These are phyloP conservation scores for Stenopsyche tienmushanensis DNA, from an alignment of 1,140 invertebrate species.

Conservation along the genomic window DNA sequence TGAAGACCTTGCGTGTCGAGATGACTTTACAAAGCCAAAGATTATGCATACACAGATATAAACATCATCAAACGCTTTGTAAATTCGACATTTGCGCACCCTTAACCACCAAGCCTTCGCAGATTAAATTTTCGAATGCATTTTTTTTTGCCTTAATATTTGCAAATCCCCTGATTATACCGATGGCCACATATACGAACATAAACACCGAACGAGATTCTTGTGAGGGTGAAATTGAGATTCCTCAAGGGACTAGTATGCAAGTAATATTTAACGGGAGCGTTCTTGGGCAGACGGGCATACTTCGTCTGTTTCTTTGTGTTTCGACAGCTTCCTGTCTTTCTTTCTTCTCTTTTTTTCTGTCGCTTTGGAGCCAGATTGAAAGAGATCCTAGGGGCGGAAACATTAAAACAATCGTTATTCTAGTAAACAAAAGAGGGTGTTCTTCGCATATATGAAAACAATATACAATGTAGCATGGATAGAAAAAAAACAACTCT, in stretches of 20 bases:
- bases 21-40: background rate
- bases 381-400: background rate
- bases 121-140: no score
- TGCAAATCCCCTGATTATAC: no score
- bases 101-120: no score
- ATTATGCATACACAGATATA: background rate
- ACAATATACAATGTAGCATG: no score
- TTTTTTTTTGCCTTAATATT: no score
- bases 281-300: background rate
- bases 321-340: conserved; percentile 10
- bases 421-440: background rate
- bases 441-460: background rate
- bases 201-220: no score
- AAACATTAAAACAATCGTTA: background rate
- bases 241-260: conserved; percentile 5
- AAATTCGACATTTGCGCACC: no score
- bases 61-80: background rate
- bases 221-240: conserved; percentile 3
- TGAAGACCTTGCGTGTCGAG: background rate
- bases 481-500: no score
- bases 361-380: background rate
- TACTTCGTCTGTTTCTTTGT: conserved; percentile 4
- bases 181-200: no score
- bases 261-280: conserved; percentile 1
- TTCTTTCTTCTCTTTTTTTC: background rate